phyloP scores from a whole-genome alignment of 2,113 vertebrate species.

The Hippocampus zosterae region DNA sequence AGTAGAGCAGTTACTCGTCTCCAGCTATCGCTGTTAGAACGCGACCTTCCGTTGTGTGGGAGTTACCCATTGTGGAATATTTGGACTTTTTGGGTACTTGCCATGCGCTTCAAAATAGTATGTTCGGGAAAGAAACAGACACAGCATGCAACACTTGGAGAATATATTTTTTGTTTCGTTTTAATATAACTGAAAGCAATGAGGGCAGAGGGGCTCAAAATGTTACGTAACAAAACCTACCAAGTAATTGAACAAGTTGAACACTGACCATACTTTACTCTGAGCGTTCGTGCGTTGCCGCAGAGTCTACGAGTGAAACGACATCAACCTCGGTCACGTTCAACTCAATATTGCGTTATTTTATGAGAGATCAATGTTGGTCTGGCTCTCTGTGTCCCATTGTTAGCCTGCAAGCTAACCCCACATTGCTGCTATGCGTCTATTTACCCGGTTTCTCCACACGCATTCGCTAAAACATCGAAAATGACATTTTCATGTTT shows the following conservation, averaged over 20 bases:
- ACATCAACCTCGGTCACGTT: not conserved
- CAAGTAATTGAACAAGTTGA: not conserved
- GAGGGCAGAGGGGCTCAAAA: not conserved
- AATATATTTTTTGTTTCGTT: not conserved
- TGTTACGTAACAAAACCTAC: not conserved
- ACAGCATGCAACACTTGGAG: not conserved
- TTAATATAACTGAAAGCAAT: not conserved
- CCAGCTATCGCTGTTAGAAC: not conserved
- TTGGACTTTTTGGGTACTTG: not conserved
- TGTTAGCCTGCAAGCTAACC: constrained; percentile 62
- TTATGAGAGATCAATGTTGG: constrained; percentile 1
- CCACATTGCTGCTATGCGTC: constrained; percentile 4
- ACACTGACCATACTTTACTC: not conserved
- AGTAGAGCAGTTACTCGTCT: not conserved
- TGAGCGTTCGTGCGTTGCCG: not conserved
- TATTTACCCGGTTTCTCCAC: not conserved
- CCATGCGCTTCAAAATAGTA: not conserved
- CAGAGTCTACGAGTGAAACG: not conserved
- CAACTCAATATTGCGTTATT: not conserved
- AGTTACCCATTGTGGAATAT: not conserved
- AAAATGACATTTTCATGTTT: not conserved
- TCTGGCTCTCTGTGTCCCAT: constrained; percentile 51
- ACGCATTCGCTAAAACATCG: constrained; percentile 1
- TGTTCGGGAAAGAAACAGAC: not conserved
- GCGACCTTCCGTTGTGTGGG: not conserved